These are phyloP conservation scores for Aphodius sticticus DNA, from an alignment of 2,888 invertebrate genomes.

Conservation along the genomic window DNA sequence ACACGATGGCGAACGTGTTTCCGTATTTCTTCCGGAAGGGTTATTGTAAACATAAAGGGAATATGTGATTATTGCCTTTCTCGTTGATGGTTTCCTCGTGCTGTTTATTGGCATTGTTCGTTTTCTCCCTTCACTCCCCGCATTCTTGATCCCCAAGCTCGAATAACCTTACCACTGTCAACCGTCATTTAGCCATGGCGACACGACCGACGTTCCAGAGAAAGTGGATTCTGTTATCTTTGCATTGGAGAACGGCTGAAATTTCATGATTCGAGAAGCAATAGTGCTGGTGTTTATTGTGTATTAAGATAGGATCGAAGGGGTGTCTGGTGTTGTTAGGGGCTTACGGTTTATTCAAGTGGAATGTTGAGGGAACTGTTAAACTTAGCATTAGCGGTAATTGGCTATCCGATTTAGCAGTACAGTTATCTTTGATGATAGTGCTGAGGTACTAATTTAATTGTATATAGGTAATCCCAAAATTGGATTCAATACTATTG, in stretches of 20 bases:
- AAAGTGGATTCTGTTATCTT: not conserved
- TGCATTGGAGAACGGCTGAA: not conserved
- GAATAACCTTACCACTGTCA: slow-evolving; percentile 21
- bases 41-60: slow-evolving; percentile 40
- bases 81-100: slow-evolving; percentile 35
- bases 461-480: too few species aligned
- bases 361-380: not conserved
- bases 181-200: not conserved
- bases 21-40: slow-evolving; percentile 30
- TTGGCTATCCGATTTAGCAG: not conserved
- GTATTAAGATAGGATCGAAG: not conserved
- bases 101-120: slow-evolving; percentile 30
- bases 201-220: not conserved
- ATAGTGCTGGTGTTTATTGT: not conserved
- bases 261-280: not conserved
- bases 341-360: not conserved
- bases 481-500: too few species aligned
- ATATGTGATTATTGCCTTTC: slow-evolving; percentile 42
- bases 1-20: slow-evolving; percentile 26
- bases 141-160: slow-evolving; percentile 15
- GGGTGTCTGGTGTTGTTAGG: not conserved
- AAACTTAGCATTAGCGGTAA: not conserved
- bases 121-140: slow-evolving; percentile 23
- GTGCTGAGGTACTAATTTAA: too few species aligned
- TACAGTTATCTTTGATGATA: too few species aligned